Conservation (phyloP, 2,888 invertebrate species). For the Lepidocyrtoides sp. region DNA sequence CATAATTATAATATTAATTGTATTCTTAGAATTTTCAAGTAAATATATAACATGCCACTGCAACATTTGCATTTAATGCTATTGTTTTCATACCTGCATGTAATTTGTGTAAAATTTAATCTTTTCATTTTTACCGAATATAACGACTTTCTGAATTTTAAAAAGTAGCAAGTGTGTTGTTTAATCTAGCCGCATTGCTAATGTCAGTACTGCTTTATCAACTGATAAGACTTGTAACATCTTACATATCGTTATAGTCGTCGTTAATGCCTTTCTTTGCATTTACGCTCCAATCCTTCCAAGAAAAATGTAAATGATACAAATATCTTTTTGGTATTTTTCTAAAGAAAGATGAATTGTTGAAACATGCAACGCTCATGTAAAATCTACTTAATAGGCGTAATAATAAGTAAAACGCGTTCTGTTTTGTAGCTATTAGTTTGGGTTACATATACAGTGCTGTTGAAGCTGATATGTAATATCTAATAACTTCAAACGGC, state of each 20-base stretch:
- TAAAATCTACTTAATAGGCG: neutral
- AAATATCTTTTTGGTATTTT: constrained; percentile 41
- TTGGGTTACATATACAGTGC: too few species aligned
- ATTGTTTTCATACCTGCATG: constrained; percentile 11
- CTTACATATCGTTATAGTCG: too few species aligned
- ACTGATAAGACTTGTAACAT: too few species aligned
- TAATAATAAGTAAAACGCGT: constrained; percentile 9
- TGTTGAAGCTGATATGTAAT: neutral
- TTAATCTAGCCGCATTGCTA: too few species aligned
- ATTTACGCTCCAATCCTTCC: constrained; percentile 22
- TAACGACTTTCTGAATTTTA: neutral
- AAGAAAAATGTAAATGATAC: constrained; percentile 41
- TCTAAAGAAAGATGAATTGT: constrained; percentile 43
- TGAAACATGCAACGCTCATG: constrained; percentile 76
- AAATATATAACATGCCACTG: neutral
- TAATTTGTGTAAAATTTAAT: neutral
- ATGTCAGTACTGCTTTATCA: too few species aligned
- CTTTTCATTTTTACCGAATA: neutral
- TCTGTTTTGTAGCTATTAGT: neutral
- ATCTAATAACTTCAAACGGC: constrained; percentile 12
- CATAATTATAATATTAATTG: too few species aligned
- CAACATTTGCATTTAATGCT: neutral
- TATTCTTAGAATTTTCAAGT: neutral
- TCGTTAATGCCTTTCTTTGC: neutral
- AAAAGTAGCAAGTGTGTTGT: too few species aligned